Base-by-base conservation (phyloP, 2,888 invertebrate species). In the Spisula subtruncata region DNA sequence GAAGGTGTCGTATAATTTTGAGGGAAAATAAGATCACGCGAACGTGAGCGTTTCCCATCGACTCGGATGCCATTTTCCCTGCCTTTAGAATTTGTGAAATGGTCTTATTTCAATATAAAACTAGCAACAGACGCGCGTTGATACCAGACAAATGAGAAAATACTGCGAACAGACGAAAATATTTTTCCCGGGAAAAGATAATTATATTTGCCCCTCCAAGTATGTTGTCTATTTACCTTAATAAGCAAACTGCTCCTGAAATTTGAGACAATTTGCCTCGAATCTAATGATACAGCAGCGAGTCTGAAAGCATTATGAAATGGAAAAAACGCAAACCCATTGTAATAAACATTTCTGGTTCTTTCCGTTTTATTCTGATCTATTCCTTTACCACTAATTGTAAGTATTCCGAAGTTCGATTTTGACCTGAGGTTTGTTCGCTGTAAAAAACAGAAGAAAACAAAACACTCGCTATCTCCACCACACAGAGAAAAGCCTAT, bases 321-420 rank as follows among this genome's bases (percentile, higher is more conserved):
- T 83, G 91, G 88, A 89, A 89, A 91, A 91, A 91, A 91, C 91
- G 91, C 91, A 90, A 89, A 87, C 86, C 91, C 88, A 86, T 84
- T 81, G 89, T 91, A 91, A 91, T 91, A 91, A 91, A 91, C 91
- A 91, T 90, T 91, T 91, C 91, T 88, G 88, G 89, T 89, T 91
- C 91, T 91, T 91, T 91, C 91, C 91, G 91, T 91, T 91, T 91
- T 91, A 91, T 91, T 89, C 90, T 91, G 91, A 91, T 91, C 83
- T 91, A 91, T 91, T 87, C 87, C 85, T 71, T 89, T 48, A 83
- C 85, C 84, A 89, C 91, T 91, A 91, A 91, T 91, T 91, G 91
- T 91, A 89, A 80, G 71, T 85, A 85, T 80, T 90, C 81, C 83
- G 79, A 75, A 56, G 79, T 88, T 88, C 83, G 80, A 84, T 41